Conservation (phyloP, 2,797 vertebrate species). For the Dryobates pubescens region DNA sequence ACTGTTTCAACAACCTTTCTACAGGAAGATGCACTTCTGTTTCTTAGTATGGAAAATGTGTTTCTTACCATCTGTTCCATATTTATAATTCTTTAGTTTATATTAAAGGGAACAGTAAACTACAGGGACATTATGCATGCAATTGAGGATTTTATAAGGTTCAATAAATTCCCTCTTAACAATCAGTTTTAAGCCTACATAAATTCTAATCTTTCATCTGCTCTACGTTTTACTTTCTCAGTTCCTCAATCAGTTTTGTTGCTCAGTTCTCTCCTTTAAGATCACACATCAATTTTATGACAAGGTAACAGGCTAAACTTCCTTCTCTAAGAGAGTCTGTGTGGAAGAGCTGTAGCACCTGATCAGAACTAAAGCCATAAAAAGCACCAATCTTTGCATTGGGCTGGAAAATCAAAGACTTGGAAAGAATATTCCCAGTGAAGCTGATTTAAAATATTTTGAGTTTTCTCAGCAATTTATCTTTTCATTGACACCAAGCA, state of each 20-base stretch:
- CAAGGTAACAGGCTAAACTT: background rate
- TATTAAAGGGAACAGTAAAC: constrained; percentile 68
- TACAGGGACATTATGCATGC: constrained; percentile 61
- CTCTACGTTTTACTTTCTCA: constrained; percentile 24
- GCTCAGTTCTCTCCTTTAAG: constrained; percentile 13
- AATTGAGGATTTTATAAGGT: constrained; percentile 65
- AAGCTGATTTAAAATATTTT: background rate
- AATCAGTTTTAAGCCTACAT: constrained; percentile 27
- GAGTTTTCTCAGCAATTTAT: background rate
- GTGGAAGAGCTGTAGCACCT: background rate
- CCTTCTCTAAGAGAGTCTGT: background rate
- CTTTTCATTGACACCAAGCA: background rate
- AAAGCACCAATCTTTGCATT: background rate
- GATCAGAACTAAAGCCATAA: background rate
- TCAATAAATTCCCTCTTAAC: constrained; percentile 68
- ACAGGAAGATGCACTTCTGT: constrained; percentile 3
- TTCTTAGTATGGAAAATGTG: constrained; percentile 48
- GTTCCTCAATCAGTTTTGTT: constrained; percentile 26
- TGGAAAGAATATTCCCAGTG: background rate
- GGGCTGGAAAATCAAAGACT: background rate
- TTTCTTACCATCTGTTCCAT: constrained; percentile 71
- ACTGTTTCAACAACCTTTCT: background rate
- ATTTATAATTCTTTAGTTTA: constrained; percentile 66
- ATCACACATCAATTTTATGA: constrained; percentile 36
- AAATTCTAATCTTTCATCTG: constrained; percentile 49